Evolutionary conservation across 2,888 invertebrate genomes (phyloP).

Genomic region (Acleris holmiana): DNA sequence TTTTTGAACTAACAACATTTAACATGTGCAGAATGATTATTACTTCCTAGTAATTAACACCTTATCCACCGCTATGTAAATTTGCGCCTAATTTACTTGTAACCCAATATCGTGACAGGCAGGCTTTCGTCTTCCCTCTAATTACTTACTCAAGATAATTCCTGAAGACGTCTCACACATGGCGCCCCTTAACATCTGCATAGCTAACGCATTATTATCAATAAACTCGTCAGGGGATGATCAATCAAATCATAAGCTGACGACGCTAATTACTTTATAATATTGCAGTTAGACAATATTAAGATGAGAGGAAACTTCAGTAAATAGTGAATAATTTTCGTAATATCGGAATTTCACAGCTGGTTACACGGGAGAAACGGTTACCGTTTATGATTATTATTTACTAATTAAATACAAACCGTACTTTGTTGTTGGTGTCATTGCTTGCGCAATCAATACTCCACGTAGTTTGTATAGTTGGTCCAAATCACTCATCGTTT

Average conservation of each 20-base stretch:
- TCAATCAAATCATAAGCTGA: constrained; percentile 49
- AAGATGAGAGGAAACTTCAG: constrained; percentile 16
- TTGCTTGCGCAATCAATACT: too few species aligned
- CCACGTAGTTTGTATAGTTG: too few species aligned
- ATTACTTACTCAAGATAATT: constrained; percentile 47
- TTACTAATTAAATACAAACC: too few species aligned
- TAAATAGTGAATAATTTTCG: constrained; percentile 30
- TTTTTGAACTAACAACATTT: constrained; percentile 5
- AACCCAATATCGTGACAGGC: constrained; percentile 42
- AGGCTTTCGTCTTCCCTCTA: constrained; percentile 41
- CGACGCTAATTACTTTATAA: constrained; percentile 53
- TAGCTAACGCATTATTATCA: constrained; percentile 34
- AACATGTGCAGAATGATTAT: constrained; percentile 8
- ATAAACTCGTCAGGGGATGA: constrained; percentile 43
- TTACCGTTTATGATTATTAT: not conserved
- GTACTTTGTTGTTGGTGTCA: too few species aligned
- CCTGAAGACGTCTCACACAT: constrained; percentile 39
- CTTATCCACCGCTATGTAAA: constrained; percentile 9
- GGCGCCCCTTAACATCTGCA: constrained; percentile 29
- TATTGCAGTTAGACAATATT: constrained; percentile 18
- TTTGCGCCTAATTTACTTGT: constrained; percentile 36
- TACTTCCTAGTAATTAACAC: constrained; percentile 22
- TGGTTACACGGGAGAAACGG: constrained; percentile 3
- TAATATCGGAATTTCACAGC: constrained; percentile 15
- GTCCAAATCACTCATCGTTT: too few species aligned